Evolutionary conservation across 2,888 invertebrate species (phyloP).

Genomic region (Poecilobothrus nobilitatus): DNA sequence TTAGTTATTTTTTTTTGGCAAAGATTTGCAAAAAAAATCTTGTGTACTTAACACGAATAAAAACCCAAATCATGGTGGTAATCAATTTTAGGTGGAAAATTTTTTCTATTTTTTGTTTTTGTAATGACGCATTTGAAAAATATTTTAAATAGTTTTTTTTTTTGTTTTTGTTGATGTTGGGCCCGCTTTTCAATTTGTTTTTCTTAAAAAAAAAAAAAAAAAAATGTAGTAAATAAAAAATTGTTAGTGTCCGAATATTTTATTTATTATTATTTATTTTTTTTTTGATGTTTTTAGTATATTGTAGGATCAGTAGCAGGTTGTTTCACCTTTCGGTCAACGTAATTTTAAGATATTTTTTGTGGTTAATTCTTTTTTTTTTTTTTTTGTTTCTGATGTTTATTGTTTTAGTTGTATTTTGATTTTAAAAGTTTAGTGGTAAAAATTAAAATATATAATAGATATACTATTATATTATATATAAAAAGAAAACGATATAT

Average conservation of each 20-base stretch:
- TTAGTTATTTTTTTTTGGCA: no score
- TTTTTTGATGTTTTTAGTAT: neutral
- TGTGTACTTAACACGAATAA: no score
- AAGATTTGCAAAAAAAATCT: no score
- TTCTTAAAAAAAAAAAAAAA: no score
- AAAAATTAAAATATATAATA: neutral
- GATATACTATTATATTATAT: no score
- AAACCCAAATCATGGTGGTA: no score
- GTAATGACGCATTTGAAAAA: neutral
- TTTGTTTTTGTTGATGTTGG: neutral
- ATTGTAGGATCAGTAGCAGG: constrained; percentile 18
- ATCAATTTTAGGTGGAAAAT: no score
- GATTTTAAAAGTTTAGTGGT: neutral
- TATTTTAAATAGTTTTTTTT: neutral
- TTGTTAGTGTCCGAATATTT: no score
- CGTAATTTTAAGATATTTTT: neutral
- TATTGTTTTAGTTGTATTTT: neutral
- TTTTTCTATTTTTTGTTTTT: neutral
- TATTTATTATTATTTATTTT: neutral
- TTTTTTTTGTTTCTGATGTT: neutral
- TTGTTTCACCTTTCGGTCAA: constrained; percentile 21
- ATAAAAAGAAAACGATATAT: no score
- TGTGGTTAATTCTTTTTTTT: neutral
- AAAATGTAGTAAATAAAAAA: no score
- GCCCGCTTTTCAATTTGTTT: no score